phyloP scores from a whole-genome alignment of 2,113 vertebrate genomes.

The Nothocercus julius region DNA sequence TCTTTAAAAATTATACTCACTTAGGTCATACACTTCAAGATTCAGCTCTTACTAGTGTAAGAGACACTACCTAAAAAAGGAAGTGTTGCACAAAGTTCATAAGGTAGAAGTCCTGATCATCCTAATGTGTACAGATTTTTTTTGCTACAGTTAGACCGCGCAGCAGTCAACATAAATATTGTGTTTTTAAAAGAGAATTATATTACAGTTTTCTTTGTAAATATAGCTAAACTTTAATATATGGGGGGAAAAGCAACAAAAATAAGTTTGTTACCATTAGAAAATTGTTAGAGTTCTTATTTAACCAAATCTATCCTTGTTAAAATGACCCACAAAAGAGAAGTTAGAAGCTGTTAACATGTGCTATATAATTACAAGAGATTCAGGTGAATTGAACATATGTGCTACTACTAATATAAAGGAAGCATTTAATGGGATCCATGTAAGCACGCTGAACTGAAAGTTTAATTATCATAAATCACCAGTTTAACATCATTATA shows the following conservation, averaged over 20 bases:
- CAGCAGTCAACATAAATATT: neutral
- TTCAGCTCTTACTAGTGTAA: neutral
- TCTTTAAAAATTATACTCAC: neutral
- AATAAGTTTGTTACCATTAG: neutral
- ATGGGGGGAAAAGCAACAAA: neutral
- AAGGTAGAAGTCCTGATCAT: neutral
- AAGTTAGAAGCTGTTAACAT: neutral
- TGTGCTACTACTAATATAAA: conserved; percentile 20
- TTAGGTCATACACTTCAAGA: neutral
- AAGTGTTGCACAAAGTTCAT: neutral
- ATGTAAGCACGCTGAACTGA: neutral
- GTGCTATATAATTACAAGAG: neutral
- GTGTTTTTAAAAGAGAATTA: neutral
- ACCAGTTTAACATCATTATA: neutral
- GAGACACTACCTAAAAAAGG: neutral
- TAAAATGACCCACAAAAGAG: neutral
- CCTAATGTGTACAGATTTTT: neutral
- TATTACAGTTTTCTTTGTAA: neutral
- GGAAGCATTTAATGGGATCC: neutral
- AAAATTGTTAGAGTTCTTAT: neutral
- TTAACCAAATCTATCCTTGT: neutral
- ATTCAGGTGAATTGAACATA: neutral
- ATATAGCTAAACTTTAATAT: neutral
- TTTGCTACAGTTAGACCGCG: neutral
- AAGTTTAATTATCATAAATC: neutral